Evolutionary conservation across 2,888 invertebrate genomes (phyloP), one percentile per base, ranked within the genome.

Genomic region (Iphiclides podalirius): DNA sequence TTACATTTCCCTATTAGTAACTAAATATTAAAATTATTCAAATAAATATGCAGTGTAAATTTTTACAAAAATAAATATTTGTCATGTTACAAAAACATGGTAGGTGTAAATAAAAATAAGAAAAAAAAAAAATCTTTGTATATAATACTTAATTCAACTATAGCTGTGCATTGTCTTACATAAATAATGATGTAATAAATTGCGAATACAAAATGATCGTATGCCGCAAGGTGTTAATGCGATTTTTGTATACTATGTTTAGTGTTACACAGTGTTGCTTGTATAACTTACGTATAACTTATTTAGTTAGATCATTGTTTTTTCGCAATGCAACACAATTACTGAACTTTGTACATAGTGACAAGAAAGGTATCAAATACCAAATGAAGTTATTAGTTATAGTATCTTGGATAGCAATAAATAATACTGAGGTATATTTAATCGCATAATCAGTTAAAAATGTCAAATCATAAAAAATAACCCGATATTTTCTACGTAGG

Each of bases 41-140:
- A 48, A 46, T 36, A 47, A 47, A 39, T 49, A 57, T 14, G 45
- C 39, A 13, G 35, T 62, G 50, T 50, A 50, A 45, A 45, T 45
- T 45, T 44, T 62, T 56, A 70, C 66, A 74, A 70, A 78, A 81
- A 81, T 77, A 83, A 82, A 80, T 78, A 80, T 78, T 79, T 86
- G 84, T 86, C 85, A 85, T 85, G 85, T 78, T 80, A 75, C 60
- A 81, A 82, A 74, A 82, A 85, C 76, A 64, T 70, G 72, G 67
- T 72, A 79, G 63, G 71, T 59, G 72, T 79, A 79, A 76, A 72
- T 72, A 74, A 72, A 70, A 62, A 60, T 43, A 53, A 41, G 42
- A 63, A 65, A 57, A 20, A 6, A 56, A 66, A 62, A 70, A 69
- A 70, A 71, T 64, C 38, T 50, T 50, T 72, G 67, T 67, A 74